Evolutionary conservation across 2,797 vertebrate genomes (phyloP).

Genomic region (Sternarchorhynchus goeldii): DNA sequence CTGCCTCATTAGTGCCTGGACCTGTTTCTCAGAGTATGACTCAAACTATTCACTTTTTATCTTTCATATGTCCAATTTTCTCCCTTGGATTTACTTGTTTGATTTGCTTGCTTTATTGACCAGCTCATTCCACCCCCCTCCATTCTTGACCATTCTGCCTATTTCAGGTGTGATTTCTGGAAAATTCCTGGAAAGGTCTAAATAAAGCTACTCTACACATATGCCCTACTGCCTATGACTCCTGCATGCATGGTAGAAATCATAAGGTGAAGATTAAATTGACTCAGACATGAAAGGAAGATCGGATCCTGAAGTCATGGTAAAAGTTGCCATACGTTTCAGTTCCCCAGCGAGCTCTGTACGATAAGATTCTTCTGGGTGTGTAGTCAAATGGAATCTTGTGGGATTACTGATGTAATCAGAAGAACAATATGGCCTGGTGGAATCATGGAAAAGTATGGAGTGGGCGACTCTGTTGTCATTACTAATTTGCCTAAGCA

Average conservation of each 20-base stretch:
- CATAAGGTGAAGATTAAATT: constrained; percentile 5
- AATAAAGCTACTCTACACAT: too few relatives aligned
- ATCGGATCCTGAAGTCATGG: constrained; percentile 28
- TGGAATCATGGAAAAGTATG: constrained; percentile 25
- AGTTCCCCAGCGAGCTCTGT: constrained; percentile 15
- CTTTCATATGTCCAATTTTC: too few relatives aligned
- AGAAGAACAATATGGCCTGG: constrained; percentile 37
- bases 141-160: too few relatives aligned
- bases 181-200: too few relatives aligned
- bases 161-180: too few relatives aligned
- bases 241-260: constrained; percentile 35
- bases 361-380: constrained; percentile 32
- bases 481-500: constrained; percentile 24
- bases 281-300: constrained; percentile 3
- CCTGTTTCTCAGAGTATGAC: too few relatives aligned
- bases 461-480: constrained; percentile 38
- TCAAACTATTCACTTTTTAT: too few relatives aligned
- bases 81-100: too few relatives aligned
- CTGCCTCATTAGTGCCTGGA: too few relatives aligned
- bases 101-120: too few relatives aligned
- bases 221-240: background rate
- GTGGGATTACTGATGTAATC: constrained; percentile 41
- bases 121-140: too few relatives aligned
- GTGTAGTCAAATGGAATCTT: constrained; percentile 23
- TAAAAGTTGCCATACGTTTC: background rate